Evolutionary conservation across 1,140 invertebrate species (phyloP).

Genomic region (Penaeus vannamei): DNA sequence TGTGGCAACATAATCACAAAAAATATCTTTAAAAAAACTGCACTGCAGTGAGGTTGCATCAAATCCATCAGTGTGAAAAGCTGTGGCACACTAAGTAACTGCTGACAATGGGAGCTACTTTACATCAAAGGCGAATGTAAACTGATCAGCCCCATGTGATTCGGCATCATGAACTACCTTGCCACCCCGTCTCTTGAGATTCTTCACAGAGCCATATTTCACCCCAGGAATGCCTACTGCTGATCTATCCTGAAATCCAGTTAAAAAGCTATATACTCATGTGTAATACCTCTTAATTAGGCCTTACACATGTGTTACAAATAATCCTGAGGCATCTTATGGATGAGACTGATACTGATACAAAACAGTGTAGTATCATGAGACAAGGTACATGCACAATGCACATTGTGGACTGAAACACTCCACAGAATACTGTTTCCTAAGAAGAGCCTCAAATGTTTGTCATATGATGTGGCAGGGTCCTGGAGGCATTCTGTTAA

Average conservation of each 20-base stretch:
- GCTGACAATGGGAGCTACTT: too few species aligned
- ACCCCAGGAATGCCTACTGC: constrained; percentile 42
- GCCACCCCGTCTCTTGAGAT: neutral
- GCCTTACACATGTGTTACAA: neutral
- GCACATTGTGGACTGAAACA: too few species aligned
- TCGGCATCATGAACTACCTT: constrained; percentile 36
- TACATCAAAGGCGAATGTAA: neutral
- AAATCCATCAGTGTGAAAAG: constrained; percentile 22
- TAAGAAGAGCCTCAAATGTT: too few species aligned
- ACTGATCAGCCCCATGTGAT: constrained; percentile 13
- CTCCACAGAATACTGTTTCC: too few species aligned
- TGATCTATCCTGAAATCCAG: constrained; percentile 49
- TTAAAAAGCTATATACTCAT: constrained; percentile 21
- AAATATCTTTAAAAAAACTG: constrained; percentile 12
- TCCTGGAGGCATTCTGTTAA: too few species aligned
- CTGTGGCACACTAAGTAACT: neutral
- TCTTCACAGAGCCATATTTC: constrained; percentile 32
- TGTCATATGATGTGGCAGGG: too few species aligned
- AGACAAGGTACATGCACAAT: too few species aligned
- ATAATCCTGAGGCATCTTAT: constrained; percentile 19
- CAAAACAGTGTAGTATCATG: too few species aligned
- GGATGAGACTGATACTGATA: too few species aligned
- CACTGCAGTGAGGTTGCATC: constrained; percentile 23
- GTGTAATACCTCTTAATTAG: neutral
- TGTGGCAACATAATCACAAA: neutral